Evolutionary conservation across 2,888 invertebrate species (phyloP), one percentile per base, ranked within the genome.

Genomic region (Nephrotoma appendiculata): DNA sequence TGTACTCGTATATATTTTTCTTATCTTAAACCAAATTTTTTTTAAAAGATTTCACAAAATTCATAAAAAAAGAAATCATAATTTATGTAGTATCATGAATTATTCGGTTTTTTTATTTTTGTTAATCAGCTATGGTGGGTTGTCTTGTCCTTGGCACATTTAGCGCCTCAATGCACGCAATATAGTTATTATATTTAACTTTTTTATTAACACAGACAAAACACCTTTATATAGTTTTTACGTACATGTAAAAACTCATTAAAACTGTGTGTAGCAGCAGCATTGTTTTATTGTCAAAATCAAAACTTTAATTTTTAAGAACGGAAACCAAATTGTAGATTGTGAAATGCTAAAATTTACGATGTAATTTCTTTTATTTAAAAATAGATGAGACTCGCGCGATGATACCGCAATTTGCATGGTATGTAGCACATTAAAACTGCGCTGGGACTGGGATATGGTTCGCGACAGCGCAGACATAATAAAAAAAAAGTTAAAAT

Each of bases 61-160:
- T 31, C 31, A 71, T 71, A 71, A 71, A 71, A 48, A 52, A 71
- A 71, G 71, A 71, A 71, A 71, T 71, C 71, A 71, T 71, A 71
- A 31, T 71, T 71, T 71, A 71, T 71, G 31, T 71, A 71, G 71
- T 71, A 71, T 71, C 71, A 71, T 71, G 71, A 71, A 71, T 71
- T 71, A 71, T 71, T 71, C 9, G 71, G 52, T 15, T 52, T 52
- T 15, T 48, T 48, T 11, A 11, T 52, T 15, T 5, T 15, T 71
- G 19, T 71, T 71, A 31, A 31, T 71, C 31, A 71, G 31, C 44
- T 44, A 85, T 44, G 44, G 44, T 71, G 71, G 71, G 71, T 71
- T 71, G 71, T 71, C 71, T 71, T 88, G 88, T 88, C 88, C 88
- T 88, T 88, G 88, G 88, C 88, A 88, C 87, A 88, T 87, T 88